phyloP scores from a whole-genome alignment of 2,888 invertebrate species.

The Caenorhabditis drosophilae region DNA sequence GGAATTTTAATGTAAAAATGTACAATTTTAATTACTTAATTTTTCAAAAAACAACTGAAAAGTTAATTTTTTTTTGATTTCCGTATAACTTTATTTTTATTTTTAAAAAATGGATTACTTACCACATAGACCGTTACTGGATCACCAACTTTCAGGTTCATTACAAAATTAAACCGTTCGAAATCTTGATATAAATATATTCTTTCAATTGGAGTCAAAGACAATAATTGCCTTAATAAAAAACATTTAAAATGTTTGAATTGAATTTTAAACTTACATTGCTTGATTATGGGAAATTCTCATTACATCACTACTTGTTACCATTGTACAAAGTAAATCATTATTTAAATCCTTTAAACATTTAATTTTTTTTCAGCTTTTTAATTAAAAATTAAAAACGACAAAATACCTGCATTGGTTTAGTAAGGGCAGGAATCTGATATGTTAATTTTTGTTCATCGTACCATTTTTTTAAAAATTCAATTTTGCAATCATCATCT shows the following conservation, averaged over 20 bases:
- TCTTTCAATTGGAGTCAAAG: slow-evolving; percentile 14
- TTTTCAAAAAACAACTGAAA: not conserved
- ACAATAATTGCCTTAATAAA: slow-evolving; percentile 24
- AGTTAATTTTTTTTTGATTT: no score
- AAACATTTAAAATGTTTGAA: not conserved
- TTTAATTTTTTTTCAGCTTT: no score
- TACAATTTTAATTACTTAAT: no score
- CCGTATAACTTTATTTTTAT: no score
- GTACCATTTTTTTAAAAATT: not conserved
- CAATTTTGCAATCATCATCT: slow-evolving; percentile 11
- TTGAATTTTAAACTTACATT: slow-evolving; percentile 5
- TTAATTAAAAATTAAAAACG: not conserved
- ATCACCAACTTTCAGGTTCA: slow-evolving; percentile 12
- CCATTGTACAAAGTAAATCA: slow-evolving; percentile 14
- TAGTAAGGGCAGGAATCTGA: slow-evolving; percentile 1
- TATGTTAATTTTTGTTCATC: not conserved
- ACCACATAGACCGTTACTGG: slow-evolving; percentile 26
- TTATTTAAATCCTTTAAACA: slow-evolving; percentile 6
- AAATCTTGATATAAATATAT: slow-evolving; percentile 14
- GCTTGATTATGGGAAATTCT: slow-evolving; percentile 20
- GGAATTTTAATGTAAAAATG: no score
- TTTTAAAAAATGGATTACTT: no score
- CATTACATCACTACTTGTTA: slow-evolving; percentile 27
- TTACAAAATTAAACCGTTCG: slow-evolving; percentile 16
- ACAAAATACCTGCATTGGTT: slow-evolving; percentile 17